Conservation (phyloP, 2,797 vertebrate genomes). For the Characodon lateralis region DNA sequence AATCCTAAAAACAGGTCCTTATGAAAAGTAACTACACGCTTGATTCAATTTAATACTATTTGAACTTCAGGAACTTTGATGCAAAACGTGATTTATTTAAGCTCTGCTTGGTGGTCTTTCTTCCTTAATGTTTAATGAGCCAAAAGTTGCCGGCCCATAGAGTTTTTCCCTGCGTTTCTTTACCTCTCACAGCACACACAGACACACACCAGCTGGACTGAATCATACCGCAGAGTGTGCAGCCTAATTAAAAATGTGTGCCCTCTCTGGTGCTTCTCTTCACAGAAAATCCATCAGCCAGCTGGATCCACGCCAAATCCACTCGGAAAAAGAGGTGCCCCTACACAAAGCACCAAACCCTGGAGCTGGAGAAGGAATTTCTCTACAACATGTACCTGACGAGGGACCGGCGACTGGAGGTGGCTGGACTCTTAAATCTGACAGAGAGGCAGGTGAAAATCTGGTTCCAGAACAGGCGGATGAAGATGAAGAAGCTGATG, state of each 20-base stretch:
- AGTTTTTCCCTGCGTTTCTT: conserved; percentile 39
- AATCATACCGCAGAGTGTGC: background rate
- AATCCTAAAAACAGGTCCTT: too few relatives aligned
- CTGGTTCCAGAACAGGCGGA: conserved; percentile 95
- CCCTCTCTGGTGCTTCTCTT: conserved; percentile 27
- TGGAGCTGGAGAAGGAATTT: conserved; percentile 95
- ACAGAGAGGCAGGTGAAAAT: conserved; percentile 96
- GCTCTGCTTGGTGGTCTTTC: background rate
- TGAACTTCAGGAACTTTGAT: background rate
- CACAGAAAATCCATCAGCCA: conserved; percentile 89
- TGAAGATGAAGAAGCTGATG: conserved; percentile 97
- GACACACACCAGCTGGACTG: background rate
- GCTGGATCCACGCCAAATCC: conserved; percentile 93
- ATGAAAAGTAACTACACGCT: background rate
- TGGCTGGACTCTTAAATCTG: conserved; percentile 90
- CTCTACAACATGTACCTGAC: conserved; percentile 97
- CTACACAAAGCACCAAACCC: conserved; percentile 93
- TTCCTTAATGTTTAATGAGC: conserved; percentile 31
- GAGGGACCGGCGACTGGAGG: conserved; percentile 90
- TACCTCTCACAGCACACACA: background rate
- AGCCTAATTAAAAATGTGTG: conserved; percentile 9
- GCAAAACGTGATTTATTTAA: background rate
- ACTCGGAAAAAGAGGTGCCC: conserved; percentile 93
- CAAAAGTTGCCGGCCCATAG: conserved; percentile 51
- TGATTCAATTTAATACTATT: background rate